Percentiles rank a stretch among this genome's conserved stretches.
Conservation (phyloP, 2,797 vertebrate species). For the Melanotaenia boesemani region DNA sequence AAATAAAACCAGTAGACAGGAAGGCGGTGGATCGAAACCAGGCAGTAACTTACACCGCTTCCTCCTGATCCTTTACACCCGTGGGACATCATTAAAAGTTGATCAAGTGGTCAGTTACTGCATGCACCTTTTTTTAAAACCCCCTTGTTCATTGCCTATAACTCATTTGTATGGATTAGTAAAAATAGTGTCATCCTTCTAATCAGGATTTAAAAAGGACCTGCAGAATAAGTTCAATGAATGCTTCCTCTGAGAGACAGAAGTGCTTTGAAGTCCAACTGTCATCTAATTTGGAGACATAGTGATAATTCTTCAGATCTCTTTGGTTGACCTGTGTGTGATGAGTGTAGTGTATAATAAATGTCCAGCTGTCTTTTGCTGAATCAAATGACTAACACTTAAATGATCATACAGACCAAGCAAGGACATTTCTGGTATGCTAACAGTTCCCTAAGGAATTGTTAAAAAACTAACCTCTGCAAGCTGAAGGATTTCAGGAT, state of each 20-base stretch:
- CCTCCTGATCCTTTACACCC: constrained; percentile 63
- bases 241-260: constrained; percentile 22
- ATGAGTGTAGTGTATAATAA: constrained; percentile 3
- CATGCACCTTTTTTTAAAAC: background rate
- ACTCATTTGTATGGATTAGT: background rate
- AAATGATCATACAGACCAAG: background rate
- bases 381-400: constrained; percentile 8
- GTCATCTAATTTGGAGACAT: constrained; percentile 33
- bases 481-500: constrained; percentile 80
- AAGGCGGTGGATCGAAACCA: constrained; percentile 58
- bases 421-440: background rate
- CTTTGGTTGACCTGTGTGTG: constrained; percentile 27
- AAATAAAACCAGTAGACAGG: constrained; percentile 74
- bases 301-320: constrained; percentile 35
- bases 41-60: constrained; percentile 76
- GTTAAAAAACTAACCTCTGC: constrained; percentile 70
- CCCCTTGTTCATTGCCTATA: background rate
- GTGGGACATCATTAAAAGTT: constrained; percentile 49
- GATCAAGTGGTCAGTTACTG: constrained; percentile 34
- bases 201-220: constrained; percentile 15
- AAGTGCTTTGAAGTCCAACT: constrained; percentile 6
- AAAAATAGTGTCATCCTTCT: background rate
- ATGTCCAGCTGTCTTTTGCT: constrained; percentile 13
- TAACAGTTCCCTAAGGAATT: background rate
- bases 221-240: constrained; percentile 18